Percentiles rank a stretch among this genome's conserved stretches.
These are phyloP conservation scores for Epizoanthus scotinus DNA, from an alignment of 92 coral and sea anemone species.

Conservation along the genomic window DNA sequence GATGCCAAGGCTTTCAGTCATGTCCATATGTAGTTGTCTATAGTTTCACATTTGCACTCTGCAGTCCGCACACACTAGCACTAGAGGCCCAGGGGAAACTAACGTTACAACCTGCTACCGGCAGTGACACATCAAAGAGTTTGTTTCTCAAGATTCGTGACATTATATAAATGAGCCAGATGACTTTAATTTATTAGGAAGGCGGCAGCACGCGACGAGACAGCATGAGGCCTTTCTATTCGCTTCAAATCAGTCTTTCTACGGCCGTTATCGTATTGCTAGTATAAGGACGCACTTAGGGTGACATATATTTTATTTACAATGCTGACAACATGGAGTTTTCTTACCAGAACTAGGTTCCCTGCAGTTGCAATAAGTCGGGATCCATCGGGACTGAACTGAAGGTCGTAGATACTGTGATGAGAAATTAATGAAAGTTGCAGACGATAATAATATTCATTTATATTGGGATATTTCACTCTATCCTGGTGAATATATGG, in stretches of 20 bases:
- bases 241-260: neutral
- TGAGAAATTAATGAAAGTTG: neutral
- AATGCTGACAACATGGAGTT: neutral
- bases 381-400: constrained; percentile 84
- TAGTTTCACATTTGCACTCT: too few relatives aligned
- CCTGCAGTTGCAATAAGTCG: constrained; percentile 87
- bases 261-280: neutral
- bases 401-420: constrained; percentile 81
- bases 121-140: too few relatives aligned
- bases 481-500: neutral
- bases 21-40: too few relatives aligned
- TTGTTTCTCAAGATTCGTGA: neutral
- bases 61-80: too few relatives aligned
- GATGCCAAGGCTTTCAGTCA: too few relatives aligned
- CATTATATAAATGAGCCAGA: neutral
- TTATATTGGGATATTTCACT: neutral
- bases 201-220: neutral
- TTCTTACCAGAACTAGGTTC: constrained; percentile 77
- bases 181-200: neutral
- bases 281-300: neutral
- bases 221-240: constrained; percentile 1
- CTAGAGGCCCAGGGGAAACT: too few relatives aligned
- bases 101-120: too few relatives aligned
- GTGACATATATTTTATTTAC: neutral
- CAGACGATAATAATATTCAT: neutral